Base-by-base conservation (phyloP, 2,888 invertebrate species). In the Microplitis deprimator region DNA sequence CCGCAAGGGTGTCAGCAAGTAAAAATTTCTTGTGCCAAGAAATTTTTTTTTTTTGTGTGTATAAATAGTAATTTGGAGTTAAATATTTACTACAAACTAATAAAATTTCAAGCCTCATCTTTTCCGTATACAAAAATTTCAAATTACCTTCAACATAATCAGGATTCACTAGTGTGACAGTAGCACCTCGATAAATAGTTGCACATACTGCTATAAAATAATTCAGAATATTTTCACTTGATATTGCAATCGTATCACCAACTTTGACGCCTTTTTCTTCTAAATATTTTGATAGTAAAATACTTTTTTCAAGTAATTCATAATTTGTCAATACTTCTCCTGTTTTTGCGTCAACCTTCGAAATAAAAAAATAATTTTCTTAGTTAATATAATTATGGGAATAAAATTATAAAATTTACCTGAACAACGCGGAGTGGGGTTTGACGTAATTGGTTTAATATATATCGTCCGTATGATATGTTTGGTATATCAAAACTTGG, bases 121-220 rank as follows among this genome's bases (percentile, higher is more conserved):
- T 29, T 29, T 29, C 29, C 29, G 29, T 29, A 29, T 29, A 29
- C 29, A 4, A 4, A 29, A 29, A 29, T 29, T 29, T 29, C 29
- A 29, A 60, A 13, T 16, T 81, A 89, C 88, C 79, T 85, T 85
- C 82, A 0, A 85, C 82, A 69, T 87, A 87, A 5, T 75, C 38
- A 0, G 86, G 85, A 82, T 87, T 89, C 64, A 87, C 69, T 0
- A 87, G 85, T 8, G 86, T 80, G n/a, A 83, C 17, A 7, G 82
- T 78, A 16, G 83, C 85, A 10, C 88, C 88, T 4, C 81, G 62
- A 68, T 82, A 87, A 20, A 86, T 71, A 4, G 83, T 77, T 1
- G 85, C 84, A 64, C 84, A 82, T 8, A 80, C 78, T 10, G 85
- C 83, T 40, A 86, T 29, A 17, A 81, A 38, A 73, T 81, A 83